phyloP scores from a whole-genome alignment of 2,113 vertebrate species.

The Todiramphus saurophagus region DNA sequence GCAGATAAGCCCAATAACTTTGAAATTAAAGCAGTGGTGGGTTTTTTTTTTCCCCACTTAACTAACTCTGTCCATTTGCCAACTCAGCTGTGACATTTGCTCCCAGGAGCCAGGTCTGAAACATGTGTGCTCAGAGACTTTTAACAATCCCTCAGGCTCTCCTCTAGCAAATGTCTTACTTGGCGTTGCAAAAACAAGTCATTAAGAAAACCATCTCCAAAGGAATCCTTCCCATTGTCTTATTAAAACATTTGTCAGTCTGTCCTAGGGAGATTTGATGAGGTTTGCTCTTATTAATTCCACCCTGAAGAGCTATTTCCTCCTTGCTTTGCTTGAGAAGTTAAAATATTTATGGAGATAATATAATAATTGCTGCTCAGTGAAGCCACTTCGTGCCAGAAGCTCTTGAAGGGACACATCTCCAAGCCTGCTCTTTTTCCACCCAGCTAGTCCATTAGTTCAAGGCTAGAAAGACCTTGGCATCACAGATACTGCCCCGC shows the following conservation, averaged over 20 bases:
- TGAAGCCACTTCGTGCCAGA: background rate
- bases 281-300: constrained; percentile 41
- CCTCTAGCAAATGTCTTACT: background rate
- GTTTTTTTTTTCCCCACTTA: background rate
- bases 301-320: constrained; percentile 33
- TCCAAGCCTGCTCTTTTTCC: background rate
- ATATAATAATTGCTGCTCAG: constrained; percentile 23
- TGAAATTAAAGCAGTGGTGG: background rate
- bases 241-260: constrained; percentile 58
- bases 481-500: background rate
- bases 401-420: background rate
- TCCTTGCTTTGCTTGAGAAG: constrained; percentile 9
- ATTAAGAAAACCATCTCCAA: constrained; percentile 4
- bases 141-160: background rate
- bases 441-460: background rate
- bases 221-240: constrained; percentile 8
- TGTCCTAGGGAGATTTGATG: constrained; percentile 56
- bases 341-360: constrained; percentile 60
- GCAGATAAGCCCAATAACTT: background rate
- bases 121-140: background rate
- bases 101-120: background rate
- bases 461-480: background rate
- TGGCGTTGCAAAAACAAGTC: background rate
- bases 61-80: background rate
- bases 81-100: background rate